phyloP scores from a whole-genome alignment of 2,797 vertebrate genomes.

The Hylomyscus alleni region DNA sequence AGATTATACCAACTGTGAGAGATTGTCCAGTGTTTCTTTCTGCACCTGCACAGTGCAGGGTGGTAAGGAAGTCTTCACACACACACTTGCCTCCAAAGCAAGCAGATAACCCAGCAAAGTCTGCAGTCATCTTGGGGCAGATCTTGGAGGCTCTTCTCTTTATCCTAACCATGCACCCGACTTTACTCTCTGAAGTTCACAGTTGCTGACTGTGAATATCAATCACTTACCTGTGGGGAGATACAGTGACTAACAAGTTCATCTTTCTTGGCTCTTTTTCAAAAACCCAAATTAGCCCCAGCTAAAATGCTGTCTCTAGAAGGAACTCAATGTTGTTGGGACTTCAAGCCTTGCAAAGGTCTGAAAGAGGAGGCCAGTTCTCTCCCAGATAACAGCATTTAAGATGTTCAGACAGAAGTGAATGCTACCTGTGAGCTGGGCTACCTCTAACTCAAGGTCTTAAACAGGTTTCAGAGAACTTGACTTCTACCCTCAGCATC shows the following conservation, averaged over 20 bases:
- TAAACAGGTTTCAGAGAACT: neutral
- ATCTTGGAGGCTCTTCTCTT: neutral
- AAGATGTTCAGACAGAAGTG: neutral
- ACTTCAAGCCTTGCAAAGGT: neutral
- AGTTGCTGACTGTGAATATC: neutral
- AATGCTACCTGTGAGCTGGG: neutral
- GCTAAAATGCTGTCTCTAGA: neutral
- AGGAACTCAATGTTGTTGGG: neutral
- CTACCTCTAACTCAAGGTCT: neutral
- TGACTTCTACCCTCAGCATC: neutral
- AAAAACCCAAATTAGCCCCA: slow-evolving; percentile 17
- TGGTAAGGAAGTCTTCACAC: neutral
- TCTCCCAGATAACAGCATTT: neutral
- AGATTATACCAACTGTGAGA: slow-evolving; percentile 5
- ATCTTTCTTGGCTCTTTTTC: slow-evolving; percentile 39
- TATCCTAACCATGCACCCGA: neutral
- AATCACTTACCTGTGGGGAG: neutral
- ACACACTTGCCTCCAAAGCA: neutral
- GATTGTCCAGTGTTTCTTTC: slow-evolving; percentile 5
- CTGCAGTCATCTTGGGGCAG: neutral
- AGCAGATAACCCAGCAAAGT: neutral
- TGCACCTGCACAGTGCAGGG: neutral
- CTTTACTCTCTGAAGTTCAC: neutral
- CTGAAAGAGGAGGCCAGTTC: neutral
- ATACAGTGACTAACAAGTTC: neutral